phyloP scores from a whole-genome alignment of 2,797 vertebrate genomes.

The Alfaro cultratus region DNA sequence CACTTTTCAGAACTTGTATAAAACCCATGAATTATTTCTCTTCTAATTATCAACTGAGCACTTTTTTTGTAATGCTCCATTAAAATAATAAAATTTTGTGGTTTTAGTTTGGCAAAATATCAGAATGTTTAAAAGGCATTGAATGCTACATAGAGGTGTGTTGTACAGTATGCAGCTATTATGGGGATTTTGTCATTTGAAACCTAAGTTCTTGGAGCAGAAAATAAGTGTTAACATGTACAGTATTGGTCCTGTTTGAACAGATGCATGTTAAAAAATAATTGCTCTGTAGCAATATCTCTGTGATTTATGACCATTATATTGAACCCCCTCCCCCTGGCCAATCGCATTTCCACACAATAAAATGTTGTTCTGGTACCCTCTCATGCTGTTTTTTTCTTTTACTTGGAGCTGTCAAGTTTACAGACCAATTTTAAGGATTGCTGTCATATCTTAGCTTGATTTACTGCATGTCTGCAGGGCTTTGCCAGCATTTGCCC shows the following conservation, averaged over 20 bases:
- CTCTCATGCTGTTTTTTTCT: constrained; percentile 27
- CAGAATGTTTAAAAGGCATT: background rate
- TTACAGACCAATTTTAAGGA: constrained; percentile 26
- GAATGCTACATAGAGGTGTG: background rate
- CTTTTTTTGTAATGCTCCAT: background rate
- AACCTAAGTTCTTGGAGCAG: constrained; percentile 18
- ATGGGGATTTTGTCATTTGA: constrained; percentile 33
- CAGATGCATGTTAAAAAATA: constrained; percentile 30
- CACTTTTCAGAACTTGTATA: background rate
- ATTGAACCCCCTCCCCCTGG: constrained; percentile 50
- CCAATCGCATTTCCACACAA: constrained; percentile 22
- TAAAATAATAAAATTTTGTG: background rate
- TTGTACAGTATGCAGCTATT: background rate
- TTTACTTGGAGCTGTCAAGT: constrained; percentile 30
- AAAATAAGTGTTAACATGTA: constrained; percentile 29
- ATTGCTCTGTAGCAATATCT: constrained; percentile 23
- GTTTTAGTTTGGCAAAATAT: background rate
- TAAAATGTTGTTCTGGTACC: constrained; percentile 30
- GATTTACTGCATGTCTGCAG: constrained; percentile 43
- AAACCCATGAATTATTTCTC: background rate
- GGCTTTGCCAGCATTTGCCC: constrained; percentile 46
- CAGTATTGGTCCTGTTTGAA: constrained; percentile 41
- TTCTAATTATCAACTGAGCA: background rate
- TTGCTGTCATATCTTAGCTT: constrained; percentile 43
- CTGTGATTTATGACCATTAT: constrained; percentile 45